Percentiles rank a stretch among this genome's conserved stretches.
These are phyloP conservation scores for Corticium candelabrum DNA, from an alignment of 37 sponge, comb jelly and placozoan species.

Conservation along the genomic window DNA sequence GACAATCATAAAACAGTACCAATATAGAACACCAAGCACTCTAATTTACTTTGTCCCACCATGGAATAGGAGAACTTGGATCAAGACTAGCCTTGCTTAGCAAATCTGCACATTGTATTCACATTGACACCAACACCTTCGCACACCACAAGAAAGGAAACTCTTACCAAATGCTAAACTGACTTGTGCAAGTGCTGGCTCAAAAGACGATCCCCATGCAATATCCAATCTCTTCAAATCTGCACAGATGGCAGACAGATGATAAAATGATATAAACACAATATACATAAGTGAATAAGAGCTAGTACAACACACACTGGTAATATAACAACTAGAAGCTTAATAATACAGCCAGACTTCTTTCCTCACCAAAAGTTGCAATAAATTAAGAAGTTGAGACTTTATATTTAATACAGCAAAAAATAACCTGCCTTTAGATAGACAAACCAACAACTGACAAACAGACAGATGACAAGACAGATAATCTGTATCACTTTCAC, in stretches of 20 bases:
- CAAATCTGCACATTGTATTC: conserved; percentile 30
- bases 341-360: no score
- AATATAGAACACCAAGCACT: background rate
- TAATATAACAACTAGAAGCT: no score
- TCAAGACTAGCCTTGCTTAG: conserved; percentile 58
- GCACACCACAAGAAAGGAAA: background rate
- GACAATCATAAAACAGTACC: background rate
- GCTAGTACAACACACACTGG: no score
- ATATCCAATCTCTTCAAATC: conserved; percentile 22
- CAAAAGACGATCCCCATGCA: conserved; percentile 60
- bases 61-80: conserved; percentile 79
- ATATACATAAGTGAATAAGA: background rate
- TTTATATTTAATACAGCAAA: background rate
- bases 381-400: background rate
- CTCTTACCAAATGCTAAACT: conserved; percentile 55
- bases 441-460: no score
- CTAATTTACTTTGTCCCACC: conserved; percentile 74
- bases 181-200: conserved; percentile 63
- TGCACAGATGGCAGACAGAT: background rate
- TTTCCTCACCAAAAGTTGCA: background rate
- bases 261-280: background rate
- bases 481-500: no score
- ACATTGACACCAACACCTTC: no score
- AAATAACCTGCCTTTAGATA: background rate
- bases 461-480: no score